A percentile compares a stretch with the other conserved stretches of the same genome.
Conservation (phyloP, 2,888 invertebrate species). For the Micoletzkya japonica region DNA sequence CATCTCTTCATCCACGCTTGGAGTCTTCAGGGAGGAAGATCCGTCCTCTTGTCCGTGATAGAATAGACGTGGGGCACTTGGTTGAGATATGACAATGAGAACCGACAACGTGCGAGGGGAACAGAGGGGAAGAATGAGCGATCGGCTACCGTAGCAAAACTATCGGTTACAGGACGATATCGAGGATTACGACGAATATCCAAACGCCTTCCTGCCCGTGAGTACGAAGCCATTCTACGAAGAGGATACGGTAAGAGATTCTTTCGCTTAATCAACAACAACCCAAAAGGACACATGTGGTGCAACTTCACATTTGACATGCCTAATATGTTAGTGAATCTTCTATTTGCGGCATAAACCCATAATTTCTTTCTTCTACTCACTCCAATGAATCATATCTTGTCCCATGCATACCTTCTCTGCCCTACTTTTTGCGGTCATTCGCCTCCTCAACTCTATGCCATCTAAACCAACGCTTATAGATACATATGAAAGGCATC, state of each 20-base stretch:
- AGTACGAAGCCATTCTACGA: background rate
- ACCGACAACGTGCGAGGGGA: no score
- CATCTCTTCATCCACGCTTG: no score
- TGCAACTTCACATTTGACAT: no score
- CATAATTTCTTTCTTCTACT: no score
- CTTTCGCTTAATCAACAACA: no score
- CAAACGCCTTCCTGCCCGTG: background rate
- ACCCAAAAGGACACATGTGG: no score
- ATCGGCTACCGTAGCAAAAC: background rate
- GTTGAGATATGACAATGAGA: background rate
- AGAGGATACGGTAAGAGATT: slow-evolving; percentile 1
- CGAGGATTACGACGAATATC: background rate
- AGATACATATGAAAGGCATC: background rate
- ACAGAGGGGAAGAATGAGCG: no score
- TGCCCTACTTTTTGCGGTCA: background rate
- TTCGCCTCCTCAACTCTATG: background rate
- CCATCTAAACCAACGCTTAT: background rate
- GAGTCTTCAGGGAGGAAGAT: no score
- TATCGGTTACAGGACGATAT: background rate
- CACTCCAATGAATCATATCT: background rate
- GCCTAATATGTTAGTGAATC: no score
- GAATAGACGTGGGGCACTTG: no score
- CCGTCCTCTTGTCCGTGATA: no score
- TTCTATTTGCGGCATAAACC: no score
- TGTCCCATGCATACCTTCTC: background rate